A percentile compares a stretch with the other conserved stretches of the same genome.
Conservation (phyloP, 2,797 vertebrate genomes). For the Cottoperca gobio region DNA sequence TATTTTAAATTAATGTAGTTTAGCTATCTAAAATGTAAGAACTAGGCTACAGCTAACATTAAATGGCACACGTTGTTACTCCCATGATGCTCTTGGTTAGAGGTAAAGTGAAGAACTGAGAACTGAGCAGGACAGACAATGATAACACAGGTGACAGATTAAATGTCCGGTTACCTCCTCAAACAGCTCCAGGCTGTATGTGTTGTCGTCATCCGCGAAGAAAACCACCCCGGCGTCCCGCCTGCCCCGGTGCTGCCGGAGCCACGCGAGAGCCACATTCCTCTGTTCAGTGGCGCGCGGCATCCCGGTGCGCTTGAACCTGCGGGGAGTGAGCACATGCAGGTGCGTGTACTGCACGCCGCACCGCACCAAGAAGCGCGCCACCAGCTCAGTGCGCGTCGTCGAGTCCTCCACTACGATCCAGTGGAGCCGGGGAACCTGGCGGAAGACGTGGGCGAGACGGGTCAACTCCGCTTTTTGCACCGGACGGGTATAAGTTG, state of each 20-base stretch:
- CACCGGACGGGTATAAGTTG: constrained; percentile 95
- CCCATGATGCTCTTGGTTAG: background rate
- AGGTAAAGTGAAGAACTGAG: background rate
- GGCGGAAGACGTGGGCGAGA: constrained; percentile 94
- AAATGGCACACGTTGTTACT: background rate
- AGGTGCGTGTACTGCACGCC: constrained; percentile 94
- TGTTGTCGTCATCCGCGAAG: constrained; percentile 99
- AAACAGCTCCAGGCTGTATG: constrained; percentile 98
- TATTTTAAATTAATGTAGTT: background rate
- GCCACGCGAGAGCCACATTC: constrained; percentile 93
- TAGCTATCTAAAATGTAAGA: background rate
- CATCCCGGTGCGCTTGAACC: constrained; percentile 93
- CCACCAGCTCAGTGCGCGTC: constrained; percentile 90
- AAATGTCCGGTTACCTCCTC: constrained; percentile 87
- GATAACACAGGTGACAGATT: background rate
- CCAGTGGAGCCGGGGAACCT: constrained; percentile 95
- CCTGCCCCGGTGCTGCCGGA: constrained; percentile 86
- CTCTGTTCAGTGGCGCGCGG: constrained; percentile 97
- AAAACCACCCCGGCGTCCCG: constrained; percentile 92
- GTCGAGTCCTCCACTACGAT: constrained; percentile 95
- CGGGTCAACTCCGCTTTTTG: constrained; percentile 98
- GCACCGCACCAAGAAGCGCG: constrained; percentile 89
- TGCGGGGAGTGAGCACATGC: constrained; percentile 92
- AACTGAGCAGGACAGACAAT: no score
- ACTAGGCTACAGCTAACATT: background rate